phyloP scores from a whole-genome alignment of 2,113 vertebrate species.

The Zapornia atra region DNA sequence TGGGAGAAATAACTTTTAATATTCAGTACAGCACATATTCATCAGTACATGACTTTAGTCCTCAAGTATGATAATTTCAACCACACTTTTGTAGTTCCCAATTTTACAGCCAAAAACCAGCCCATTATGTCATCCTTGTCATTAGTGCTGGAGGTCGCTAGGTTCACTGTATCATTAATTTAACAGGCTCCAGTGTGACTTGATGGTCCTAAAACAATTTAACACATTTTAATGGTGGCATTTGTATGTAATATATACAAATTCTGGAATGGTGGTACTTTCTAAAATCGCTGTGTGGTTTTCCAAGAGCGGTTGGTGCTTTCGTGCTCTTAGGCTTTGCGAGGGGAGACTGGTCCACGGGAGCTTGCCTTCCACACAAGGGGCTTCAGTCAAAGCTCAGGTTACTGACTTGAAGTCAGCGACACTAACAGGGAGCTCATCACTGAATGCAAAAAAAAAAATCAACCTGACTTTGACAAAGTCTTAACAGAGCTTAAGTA shows the following conservation, averaged over 20 bases:
- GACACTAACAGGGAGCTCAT: not conserved
- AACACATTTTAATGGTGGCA: not conserved
- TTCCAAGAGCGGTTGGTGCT: not conserved
- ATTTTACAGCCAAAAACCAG: not conserved
- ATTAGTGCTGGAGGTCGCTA: not conserved
- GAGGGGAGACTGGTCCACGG: not conserved
- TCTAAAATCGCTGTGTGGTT: not conserved
- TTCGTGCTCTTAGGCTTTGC: not conserved
- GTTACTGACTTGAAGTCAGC: not conserved
- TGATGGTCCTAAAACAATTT: not conserved
- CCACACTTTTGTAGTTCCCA: not conserved
- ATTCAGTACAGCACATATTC: not conserved
- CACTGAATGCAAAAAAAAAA: not conserved
- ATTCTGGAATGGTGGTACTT: not conserved
- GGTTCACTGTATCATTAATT: not conserved
- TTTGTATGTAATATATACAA: not conserved
- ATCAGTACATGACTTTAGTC: not conserved
- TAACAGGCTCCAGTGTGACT: not conserved
- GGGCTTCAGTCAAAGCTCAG: not conserved
- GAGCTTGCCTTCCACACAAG: not conserved
- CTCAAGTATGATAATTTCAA: slow-evolving; percentile 10
- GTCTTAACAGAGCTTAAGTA: not conserved
- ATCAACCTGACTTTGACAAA: not conserved
- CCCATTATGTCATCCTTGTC: not conserved
- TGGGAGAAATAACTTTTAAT: not conserved